These are phyloP conservation scores for Oxystoma pomonae DNA, from an alignment of 2,888 invertebrate genomes.

Conservation along the genomic window DNA sequence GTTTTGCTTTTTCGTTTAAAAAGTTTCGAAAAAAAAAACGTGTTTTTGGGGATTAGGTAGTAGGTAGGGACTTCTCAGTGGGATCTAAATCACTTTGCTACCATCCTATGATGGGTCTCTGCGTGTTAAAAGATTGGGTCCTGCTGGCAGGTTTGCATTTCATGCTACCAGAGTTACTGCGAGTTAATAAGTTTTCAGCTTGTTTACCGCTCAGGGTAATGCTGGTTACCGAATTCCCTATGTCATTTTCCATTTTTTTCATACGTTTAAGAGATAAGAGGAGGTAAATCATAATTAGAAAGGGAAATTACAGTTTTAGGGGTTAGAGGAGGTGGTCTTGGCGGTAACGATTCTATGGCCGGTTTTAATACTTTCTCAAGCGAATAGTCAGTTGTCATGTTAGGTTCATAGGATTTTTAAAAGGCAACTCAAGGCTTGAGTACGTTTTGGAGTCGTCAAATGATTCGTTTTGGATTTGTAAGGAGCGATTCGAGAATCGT, in stretches of 20 bases:
- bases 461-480: slow-evolving; percentile 45
- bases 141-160: slow-evolving; percentile 33
- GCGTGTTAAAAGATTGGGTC: slow-evolving; percentile 39
- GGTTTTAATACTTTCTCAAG: neutral
- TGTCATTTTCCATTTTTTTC: slow-evolving; percentile 52
- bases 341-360: neutral
- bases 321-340: slow-evolving; percentile 7
- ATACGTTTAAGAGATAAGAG: slow-evolving; percentile 77
- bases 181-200: slow-evolving; percentile 29
- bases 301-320: slow-evolving; percentile 47
- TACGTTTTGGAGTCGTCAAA: slow-evolving; percentile 79
- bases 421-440: slow-evolving; percentile 79
- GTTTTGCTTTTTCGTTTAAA: slow-evolving; percentile 50
- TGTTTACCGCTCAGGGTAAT: slow-evolving; percentile 29
- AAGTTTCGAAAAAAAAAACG: slow-evolving; percentile 61
- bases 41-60: slow-evolving; percentile 59
- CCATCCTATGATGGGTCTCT: slow-evolving; percentile 40
- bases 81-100: slow-evolving; percentile 42
- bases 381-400: too few relatives aligned
- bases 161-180: slow-evolving; percentile 30
- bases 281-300: slow-evolving; percentile 58
- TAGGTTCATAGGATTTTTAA: slow-evolving; percentile 76
- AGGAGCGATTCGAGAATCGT: slow-evolving; percentile 42
- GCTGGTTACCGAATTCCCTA: slow-evolving; percentile 37
- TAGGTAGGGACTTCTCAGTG: slow-evolving; percentile 44